Evolutionary conservation across 2,113 vertebrate species (phyloP), one percentile per base, ranked within the genome.

Genomic region (Brachionichthys hirsutus): DNA sequence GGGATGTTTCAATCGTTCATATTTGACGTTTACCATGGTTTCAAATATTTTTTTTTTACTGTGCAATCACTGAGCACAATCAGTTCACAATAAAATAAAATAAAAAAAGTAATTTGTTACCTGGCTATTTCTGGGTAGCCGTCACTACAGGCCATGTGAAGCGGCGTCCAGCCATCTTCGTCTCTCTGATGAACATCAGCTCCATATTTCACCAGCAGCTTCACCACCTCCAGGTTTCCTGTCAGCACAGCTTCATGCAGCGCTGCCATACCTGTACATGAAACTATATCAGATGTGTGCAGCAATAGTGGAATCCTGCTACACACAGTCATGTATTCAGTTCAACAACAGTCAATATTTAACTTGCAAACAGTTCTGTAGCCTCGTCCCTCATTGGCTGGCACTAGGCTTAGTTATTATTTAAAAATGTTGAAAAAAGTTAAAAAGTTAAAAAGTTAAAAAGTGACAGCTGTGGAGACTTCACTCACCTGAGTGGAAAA

Each of bases 71-170:
- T n/a, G n/a, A n/a, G 8, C 14, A 44, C 9, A 7, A 14, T 16
- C 18, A n/a, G 38, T 13, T 12, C 14, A 15, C 22, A 22, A 15
- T 9, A 10, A 10, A 62, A 62, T 6, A 57, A 40, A 36, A 38
- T 10, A 6, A 8, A 46, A 53, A 53, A 38, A 54, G 52, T 75
- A 14, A 41, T 9, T 3, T 5, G 1, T 81, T 75, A 98, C 97
- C 92, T 92, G 64, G 95, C 95, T 3, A 99, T 96, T 59, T 96
- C 92, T 0, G 94, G 89, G 38, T 94, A 90, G 19, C 95, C 92
- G 0, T 98, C 95, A 0, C 96, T 97, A 90, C 97, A 99, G 36
- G 97, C 95, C 61, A 98, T 95, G 82, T 99, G 97, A 62, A 98
- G 90, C 0, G 97, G 90, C 0, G 97, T 98, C 96, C 96, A 98